These are phyloP conservation scores for Gorsachius magnificus DNA, from an alignment of 2,797 vertebrate species.

Conservation along the genomic window DNA sequence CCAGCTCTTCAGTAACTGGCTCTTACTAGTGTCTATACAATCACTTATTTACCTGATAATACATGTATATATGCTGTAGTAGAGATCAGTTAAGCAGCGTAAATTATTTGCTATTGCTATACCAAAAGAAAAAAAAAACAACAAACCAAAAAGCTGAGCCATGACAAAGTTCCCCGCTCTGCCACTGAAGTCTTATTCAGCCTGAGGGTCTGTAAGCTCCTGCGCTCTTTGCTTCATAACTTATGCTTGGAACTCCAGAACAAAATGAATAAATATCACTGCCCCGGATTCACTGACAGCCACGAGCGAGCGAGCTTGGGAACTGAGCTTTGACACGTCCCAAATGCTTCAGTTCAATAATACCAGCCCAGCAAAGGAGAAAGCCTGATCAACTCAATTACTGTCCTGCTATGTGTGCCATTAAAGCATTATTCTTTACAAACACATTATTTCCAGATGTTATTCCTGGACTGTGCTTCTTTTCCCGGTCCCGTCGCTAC, in stretches of 20 bases:
- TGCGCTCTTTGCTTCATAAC: neutral
- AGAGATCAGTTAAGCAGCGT: rapidly evolving
- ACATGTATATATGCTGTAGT: rapidly evolving
- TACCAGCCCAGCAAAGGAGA: neutral
- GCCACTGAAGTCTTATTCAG: neutral
- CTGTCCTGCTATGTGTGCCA: neutral
- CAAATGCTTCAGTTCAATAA: neutral
- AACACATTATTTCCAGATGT: neutral
- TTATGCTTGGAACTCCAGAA: neutral
- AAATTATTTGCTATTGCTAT: neutral
- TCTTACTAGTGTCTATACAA: neutral
- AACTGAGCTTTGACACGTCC: neutral
- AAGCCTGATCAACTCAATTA: neutral
- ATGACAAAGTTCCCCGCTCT: neutral
- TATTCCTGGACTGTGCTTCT: neutral
- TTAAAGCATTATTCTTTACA: neutral
- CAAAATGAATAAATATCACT: neutral
- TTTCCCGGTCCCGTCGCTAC: rapidly evolving
- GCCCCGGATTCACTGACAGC: neutral
- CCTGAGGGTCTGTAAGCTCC: neutral
- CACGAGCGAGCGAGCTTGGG: neutral
- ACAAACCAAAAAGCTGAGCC: neutral
- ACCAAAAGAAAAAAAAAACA: neutral
- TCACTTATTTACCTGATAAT: neutral
- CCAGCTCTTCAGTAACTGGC: neutral